phyloP scores from a whole-genome alignment of 2,888 invertebrate genomes.

The Tachina grossa region DNA sequence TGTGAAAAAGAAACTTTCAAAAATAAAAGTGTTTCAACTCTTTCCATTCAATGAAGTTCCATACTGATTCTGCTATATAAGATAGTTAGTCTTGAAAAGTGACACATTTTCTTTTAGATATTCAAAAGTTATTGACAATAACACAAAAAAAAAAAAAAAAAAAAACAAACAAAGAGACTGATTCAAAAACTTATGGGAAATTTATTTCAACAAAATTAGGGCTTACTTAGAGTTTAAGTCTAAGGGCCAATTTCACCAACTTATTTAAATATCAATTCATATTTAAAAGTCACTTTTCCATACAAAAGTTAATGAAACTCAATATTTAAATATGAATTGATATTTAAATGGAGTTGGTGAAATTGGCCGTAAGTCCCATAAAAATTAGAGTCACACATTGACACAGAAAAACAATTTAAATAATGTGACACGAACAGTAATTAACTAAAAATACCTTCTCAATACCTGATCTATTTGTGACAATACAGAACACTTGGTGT shows the following conservation, averaged over 20 bases:
- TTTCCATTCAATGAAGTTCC: neutral
- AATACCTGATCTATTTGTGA: neutral
- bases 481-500: neutral
- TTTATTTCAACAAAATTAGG: neutral
- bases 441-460: neutral
- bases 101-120: neutral
- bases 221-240: neutral
- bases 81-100: neutral
- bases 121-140: neutral
- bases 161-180: neutral
- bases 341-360: too few relatives aligned
- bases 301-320: too few relatives aligned
- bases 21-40: neutral
- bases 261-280: too few relatives aligned
- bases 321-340: too few relatives aligned
- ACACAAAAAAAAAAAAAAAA: too few relatives aligned
- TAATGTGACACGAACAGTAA: neutral
- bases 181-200: neutral
- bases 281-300: too few relatives aligned
- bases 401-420: neutral
- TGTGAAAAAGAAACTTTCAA: neutral
- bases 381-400: neutral
- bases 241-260: too few relatives aligned
- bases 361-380: too few relatives aligned
- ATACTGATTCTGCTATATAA: neutral